Percentiles rank a stretch among this genome's conserved stretches.
Evolutionary conservation across 2,113 vertebrate species (phyloP).

Genomic region (Phrynosoma platyrhinos): DNA sequence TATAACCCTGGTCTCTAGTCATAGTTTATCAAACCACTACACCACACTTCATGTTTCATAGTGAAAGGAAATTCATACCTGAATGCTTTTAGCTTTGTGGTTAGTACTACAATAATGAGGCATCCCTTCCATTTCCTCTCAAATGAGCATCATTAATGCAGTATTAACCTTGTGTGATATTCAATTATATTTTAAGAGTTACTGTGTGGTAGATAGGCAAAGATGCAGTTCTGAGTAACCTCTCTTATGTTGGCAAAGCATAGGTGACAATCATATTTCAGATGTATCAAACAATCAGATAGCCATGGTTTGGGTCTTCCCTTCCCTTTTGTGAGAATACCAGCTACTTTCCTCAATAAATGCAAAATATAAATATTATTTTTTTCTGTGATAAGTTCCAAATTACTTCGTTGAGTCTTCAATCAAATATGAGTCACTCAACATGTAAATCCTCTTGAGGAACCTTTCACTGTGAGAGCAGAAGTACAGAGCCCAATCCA

Average conservation of each 20-base stretch:
- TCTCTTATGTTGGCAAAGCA: constrained; percentile 28
- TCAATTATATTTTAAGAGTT: constrained; percentile 52
- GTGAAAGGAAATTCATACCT: neutral
- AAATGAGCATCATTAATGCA: constrained; percentile 41
- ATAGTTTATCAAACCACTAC: too few relatives aligned
- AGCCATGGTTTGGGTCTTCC: constrained; percentile 8
- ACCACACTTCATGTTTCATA: neutral
- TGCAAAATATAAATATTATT: constrained; percentile 40
- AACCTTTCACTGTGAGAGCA: neutral
- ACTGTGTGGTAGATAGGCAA: constrained; percentile 5
- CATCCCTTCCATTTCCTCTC: neutral
- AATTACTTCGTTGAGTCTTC: constrained; percentile 48
- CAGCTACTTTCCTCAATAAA: constrained; percentile 22
- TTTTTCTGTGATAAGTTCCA: constrained; percentile 26
- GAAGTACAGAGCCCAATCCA: neutral
- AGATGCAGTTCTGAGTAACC: constrained; percentile 46
- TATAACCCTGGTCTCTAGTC: too few relatives aligned
- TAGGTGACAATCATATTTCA: constrained; percentile 23
- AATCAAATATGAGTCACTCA: constrained; percentile 45
- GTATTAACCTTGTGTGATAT: constrained; percentile 34
- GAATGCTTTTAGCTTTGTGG: constrained; percentile 7
- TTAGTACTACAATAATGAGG: constrained; percentile 9
- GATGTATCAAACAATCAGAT: constrained; percentile 44
- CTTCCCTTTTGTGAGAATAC: constrained; percentile 32
- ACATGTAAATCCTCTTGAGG: constrained; percentile 17